phyloP scores from a whole-genome alignment of 1,140 invertebrate genomes.

The Pogonomyrmex californicus region DNA sequence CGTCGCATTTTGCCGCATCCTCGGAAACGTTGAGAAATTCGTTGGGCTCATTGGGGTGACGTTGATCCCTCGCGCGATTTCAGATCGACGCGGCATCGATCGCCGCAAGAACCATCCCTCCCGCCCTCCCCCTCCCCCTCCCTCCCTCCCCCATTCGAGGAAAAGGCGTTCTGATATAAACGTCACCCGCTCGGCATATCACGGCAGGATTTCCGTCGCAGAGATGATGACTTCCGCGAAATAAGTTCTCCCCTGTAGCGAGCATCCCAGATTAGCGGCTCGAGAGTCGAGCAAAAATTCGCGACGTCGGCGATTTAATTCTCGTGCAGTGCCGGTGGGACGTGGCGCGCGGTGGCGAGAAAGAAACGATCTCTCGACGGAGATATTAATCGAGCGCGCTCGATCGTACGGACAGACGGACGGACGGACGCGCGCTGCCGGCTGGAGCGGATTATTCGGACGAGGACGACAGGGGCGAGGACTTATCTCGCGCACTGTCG shows the following conservation, averaged over 20 bases:
- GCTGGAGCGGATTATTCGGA: slow-evolving; percentile 29
- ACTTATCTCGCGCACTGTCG: slow-evolving; percentile 67
- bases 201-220: slow-evolving; percentile 33
- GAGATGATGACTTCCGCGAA: slow-evolving; percentile 39
- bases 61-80: background rate
- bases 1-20: background rate
- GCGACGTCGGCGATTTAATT: slow-evolving; percentile 36
- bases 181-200: slow-evolving; percentile 2
- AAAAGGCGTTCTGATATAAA: background rate
- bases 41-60: background rate
- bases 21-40: background rate
- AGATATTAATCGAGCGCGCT: slow-evolving; percentile 42
- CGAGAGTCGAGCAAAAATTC: slow-evolving; percentile 43
- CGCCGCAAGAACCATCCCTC: background rate
- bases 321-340: slow-evolving; percentile 12
- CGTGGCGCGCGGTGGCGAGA: background rate
- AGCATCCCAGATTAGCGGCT: background rate
- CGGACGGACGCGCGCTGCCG: slow-evolving; percentile 12
- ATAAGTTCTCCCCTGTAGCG: slow-evolving; percentile 1
- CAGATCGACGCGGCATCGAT: background rate
- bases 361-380: slow-evolving; percentile 23
- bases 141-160: background rate
- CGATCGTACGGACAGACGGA: background rate
- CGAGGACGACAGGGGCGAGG: slow-evolving; percentile 7
- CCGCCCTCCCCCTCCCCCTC: no score